Percentiles rank a stretch among this genome's conserved stretches.
phyloP scores from a whole-genome alignment of 2,113 vertebrate genomes.

The Synodontis membranacea region DNA sequence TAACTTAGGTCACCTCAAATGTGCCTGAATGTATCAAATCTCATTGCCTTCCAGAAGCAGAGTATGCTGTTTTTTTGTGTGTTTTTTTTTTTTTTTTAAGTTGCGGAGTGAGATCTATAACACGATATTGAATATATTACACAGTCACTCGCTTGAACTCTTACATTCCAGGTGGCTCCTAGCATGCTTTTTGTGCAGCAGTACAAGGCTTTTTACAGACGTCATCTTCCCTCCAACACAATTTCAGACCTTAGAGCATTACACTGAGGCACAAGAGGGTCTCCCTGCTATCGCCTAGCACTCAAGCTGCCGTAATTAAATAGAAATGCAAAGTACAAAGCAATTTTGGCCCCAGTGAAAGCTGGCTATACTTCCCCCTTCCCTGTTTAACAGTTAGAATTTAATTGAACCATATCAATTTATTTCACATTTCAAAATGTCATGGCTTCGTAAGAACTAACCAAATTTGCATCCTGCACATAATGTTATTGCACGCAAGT shows the following conservation, averaged over 20 bases:
- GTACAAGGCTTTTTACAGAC: slow-evolving; percentile 54
- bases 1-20: slow-evolving; percentile 37
- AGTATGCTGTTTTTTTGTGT: slow-evolving; percentile 20
- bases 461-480: slow-evolving; percentile 68
- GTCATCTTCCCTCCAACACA: slow-evolving; percentile 58
- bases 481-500: slow-evolving; percentile 63
- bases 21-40: slow-evolving; percentile 42
- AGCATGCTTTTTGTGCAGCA: slow-evolving; percentile 56
- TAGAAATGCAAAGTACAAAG: slow-evolving; percentile 70
- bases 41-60: slow-evolving; percentile 37
- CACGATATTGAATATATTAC: slow-evolving; percentile 48
- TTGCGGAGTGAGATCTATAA: slow-evolving; percentile 51
- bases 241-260: slow-evolving; percentile 63
- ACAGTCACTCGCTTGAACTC: slow-evolving; percentile 46
- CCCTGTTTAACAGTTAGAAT: slow-evolving; percentile 63
- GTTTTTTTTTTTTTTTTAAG: slow-evolving; percentile 21
- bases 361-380: slow-evolving; percentile 39
- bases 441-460: slow-evolving; percentile 72
- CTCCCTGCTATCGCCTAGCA: slow-evolving; percentile 74
- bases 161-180: slow-evolving; percentile 50
- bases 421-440: slow-evolving; percentile 79
- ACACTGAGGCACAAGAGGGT: slow-evolving; percentile 60
- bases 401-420: slow-evolving; percentile 77
- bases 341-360: slow-evolving; percentile 68
- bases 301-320: slow-evolving; percentile 73